Conservation (phyloP, 2,888 invertebrate species). For the Carcina quercana region DNA sequence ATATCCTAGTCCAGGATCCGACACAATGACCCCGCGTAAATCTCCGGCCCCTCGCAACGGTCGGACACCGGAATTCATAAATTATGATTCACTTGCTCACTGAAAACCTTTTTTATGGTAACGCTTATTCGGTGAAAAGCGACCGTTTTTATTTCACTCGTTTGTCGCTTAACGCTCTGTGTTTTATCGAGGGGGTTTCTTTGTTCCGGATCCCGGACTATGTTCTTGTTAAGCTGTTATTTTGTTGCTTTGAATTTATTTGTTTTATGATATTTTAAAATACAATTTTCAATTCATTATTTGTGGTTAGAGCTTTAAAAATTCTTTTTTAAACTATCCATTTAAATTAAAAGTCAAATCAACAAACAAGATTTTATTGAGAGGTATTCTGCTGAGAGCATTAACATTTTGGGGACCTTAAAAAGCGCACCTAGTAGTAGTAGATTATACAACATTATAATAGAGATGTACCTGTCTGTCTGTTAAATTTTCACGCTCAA, state of each 20-base stretch:
- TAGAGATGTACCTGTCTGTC: too few species aligned
- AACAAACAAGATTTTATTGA: too few species aligned
- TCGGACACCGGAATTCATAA: conserved; percentile 72
- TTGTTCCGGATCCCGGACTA: conserved; percentile 11
- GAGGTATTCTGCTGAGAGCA: too few species aligned
- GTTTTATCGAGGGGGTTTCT: conserved; percentile 32
- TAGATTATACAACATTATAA: too few species aligned
- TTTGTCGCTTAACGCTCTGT: conserved; percentile 43
- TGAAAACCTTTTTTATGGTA: conserved; percentile 73
- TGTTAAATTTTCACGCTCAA: too few species aligned
- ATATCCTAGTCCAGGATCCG: conserved; percentile 43
- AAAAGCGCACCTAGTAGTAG: too few species aligned
- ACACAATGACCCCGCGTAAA: conserved; percentile 71
- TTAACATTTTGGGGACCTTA: too few species aligned
- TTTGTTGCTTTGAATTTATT: conserved; percentile 15
- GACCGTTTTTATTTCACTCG: conserved; percentile 62
- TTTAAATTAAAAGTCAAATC: too few species aligned
- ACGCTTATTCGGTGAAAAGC: conserved; percentile 67
- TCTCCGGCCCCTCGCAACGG: conserved; percentile 41
- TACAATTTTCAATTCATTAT: too few species aligned
- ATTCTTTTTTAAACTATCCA: too few species aligned
- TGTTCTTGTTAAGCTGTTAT: conserved; percentile 11
- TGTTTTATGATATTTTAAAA: too few species aligned
- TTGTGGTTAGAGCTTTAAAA: too few species aligned
- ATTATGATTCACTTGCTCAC: conserved; percentile 74